Evolutionary conservation across 2,797 vertebrate genomes (phyloP), one percentile per base, ranked within the genome.

Genomic region (Poecilia wingei): DNA sequence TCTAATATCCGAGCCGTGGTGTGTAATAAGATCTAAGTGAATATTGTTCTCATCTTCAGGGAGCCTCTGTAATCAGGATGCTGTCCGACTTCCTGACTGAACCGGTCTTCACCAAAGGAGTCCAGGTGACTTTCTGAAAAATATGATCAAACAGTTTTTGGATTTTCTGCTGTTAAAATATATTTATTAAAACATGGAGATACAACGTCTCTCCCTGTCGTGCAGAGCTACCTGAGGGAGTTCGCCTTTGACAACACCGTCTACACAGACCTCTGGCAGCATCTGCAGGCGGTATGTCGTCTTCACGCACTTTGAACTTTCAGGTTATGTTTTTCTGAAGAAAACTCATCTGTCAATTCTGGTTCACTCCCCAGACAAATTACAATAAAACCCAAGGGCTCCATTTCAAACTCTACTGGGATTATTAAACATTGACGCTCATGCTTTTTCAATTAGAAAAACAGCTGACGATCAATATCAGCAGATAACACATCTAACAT

Each of bases 41-140:
- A 69, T 8, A 13, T 75, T 47, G 4, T 22, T 2, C 9, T 74
- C 20, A n/a, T 80, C 43, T 36, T 59, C 70, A 99, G 98, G 98
- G 98, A 25, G 98, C 96, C 0, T 96, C 98, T 0, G 98, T 99
- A 75, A 90, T 99, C 78, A 94, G 97, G 82, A 99, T 99, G 98
- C 92, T 99, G 31, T 98, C 98, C 0, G 86, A 94, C 83, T 99
- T 99, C 89, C 93, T 99, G 57, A 94, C 91, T 0, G 97, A 99
- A 83, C 0, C 87, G 0, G n/a, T 98, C 12, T 99, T 99, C 91
- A 93, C 72, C 51, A 0, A 9, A 31, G 98, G 98, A 74, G 88
- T 99, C 81, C 82, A 77, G 77, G 98, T 99, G 92, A 96, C 95
- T 2, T 51, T 76, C 45, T 14, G 57, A 55, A n/a, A 12, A 55